These are phyloP conservation scores for Daubentonia madagascariensis DNA, from an alignment of 2,113 vertebrate genomes.

Conservation along the genomic window DNA sequence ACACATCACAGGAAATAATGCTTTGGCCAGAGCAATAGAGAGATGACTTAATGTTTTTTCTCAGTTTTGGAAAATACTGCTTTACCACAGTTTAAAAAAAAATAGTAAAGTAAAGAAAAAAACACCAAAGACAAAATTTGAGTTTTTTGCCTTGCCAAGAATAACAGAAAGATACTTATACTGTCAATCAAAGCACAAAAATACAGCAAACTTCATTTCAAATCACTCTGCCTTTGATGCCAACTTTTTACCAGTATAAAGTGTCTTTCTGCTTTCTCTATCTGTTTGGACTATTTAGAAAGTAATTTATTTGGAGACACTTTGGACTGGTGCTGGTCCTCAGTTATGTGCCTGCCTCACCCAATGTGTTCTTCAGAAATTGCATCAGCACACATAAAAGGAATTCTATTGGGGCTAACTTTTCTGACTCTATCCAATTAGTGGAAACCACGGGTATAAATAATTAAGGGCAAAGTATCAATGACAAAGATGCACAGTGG, in stretches of 20 bases:
- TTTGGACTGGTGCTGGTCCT: not conserved
- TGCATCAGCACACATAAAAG: not conserved
- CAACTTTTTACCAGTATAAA: not conserved
- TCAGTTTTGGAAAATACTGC: slow-evolving; percentile 43
- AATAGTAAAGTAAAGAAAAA: not conserved
- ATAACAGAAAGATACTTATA: slow-evolving; percentile 31
- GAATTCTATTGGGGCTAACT: not conserved
- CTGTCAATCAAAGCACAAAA: slow-evolving; percentile 50
- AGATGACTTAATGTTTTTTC: slow-evolving; percentile 30
- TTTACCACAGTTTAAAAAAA: slow-evolving; percentile 21
- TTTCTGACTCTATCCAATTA: not conserved
- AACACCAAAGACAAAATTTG: slow-evolving; percentile 30
- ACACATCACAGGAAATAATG: not conserved
- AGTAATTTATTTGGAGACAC: slow-evolving; percentile 19
- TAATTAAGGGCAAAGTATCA: not conserved
- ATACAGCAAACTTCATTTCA: not conserved
- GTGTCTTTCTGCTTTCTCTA: not conserved
- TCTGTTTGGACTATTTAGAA: slow-evolving; percentile 41
- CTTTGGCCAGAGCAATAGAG: not conserved
- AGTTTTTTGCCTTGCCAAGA: slow-evolving; percentile 35
- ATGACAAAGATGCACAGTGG: not conserved
- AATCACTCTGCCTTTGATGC: not conserved
- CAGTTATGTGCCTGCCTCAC: not conserved
- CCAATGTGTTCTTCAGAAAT: not conserved
- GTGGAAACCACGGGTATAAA: not conserved